Percentiles rank a stretch among this genome's conserved stretches.
These are phyloP conservation scores for Erinaceus europaeus DNA, from an alignment of 2,113 vertebrate species.

Conservation along the genomic window DNA sequence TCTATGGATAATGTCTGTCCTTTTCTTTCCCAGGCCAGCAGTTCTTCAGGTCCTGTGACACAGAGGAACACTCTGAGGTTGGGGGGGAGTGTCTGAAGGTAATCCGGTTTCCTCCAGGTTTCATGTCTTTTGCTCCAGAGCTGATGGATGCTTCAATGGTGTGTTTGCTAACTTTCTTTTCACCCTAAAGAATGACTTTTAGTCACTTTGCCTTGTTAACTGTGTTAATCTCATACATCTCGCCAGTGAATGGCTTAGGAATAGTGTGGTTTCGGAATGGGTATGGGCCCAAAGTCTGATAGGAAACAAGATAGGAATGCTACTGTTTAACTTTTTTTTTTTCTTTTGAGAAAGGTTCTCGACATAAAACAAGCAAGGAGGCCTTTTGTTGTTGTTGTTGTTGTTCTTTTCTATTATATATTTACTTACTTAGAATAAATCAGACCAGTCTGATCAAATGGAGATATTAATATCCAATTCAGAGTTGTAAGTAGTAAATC, in stretches of 20 bases:
- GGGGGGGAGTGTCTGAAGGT: neutral
- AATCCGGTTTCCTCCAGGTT: neutral
- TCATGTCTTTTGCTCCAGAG: neutral
- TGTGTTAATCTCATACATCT: neutral
- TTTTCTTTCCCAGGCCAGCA: neutral
- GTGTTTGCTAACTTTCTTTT: constrained; percentile 6
- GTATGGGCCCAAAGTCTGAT: neutral
- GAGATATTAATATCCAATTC: neutral
- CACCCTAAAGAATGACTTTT: neutral
- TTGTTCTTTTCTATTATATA: no score
- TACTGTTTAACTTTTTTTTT: no score
- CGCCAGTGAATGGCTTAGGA: neutral
- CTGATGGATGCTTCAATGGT: neutral
- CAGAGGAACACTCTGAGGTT: neutral
- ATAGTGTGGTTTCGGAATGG: neutral
- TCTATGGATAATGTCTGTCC: neutral
- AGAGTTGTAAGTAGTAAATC: neutral
- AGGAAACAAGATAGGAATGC: neutral
- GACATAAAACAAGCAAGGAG: neutral
- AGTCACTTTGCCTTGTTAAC: neutral
- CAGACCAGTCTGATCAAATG: neutral
- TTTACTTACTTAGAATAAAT: constrained; percentile 8
- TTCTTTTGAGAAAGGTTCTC: neutral
- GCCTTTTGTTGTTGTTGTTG: no score
- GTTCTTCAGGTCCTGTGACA: neutral